Base-by-base conservation (phyloP, 2,113 vertebrate genomes). In the Sylvietta virens region DNA sequence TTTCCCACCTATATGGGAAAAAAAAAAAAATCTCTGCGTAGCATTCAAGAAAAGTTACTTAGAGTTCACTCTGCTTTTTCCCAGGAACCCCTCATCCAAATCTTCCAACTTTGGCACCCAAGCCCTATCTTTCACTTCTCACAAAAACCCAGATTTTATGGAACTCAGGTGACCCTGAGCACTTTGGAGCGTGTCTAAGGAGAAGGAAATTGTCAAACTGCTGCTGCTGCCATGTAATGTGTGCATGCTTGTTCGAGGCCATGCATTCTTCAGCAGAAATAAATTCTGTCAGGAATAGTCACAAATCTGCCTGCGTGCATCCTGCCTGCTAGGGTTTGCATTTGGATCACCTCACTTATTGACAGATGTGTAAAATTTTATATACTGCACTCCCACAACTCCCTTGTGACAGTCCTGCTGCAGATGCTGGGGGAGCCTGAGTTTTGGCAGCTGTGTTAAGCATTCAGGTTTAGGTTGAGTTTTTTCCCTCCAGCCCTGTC, bases 281-380 rank as follows among this genome's bases (percentile, higher is more conserved):
- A 95, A 86, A 88, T 88, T 93, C 69, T 96, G 69, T 81, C 72
- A 93, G 76, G 76, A 88, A 37, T 35, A 78, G 92, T 88, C 94
- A 93, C 92, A 94, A 83, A 96, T 96, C 92, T 88, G 90, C 94
- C 96, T 90, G 83, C 3, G 0, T 95, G 82, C 82, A 86, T 96
- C 76, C 90, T 93, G 95, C 82, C 82, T 96, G 93, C 88, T 92
- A 57, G 88, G 47, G 64, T 81, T 94, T 96, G 95, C 93, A 84
- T 96, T 96, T 96, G 95, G 92, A 95, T 97, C 95, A 92, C 92
- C 93, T 96, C 93, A 76, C 88, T 72, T 96, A 96, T 88, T 96
- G 95, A 97, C 96, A 96, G 93, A 97, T 84, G 93, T 90, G 83
- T 96, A 96, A 96, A 96, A 93, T 96, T 95, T 95, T 97, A 95